phyloP scores from a whole-genome alignment of 2,888 invertebrate species.

The Stomorhina lunata region DNA sequence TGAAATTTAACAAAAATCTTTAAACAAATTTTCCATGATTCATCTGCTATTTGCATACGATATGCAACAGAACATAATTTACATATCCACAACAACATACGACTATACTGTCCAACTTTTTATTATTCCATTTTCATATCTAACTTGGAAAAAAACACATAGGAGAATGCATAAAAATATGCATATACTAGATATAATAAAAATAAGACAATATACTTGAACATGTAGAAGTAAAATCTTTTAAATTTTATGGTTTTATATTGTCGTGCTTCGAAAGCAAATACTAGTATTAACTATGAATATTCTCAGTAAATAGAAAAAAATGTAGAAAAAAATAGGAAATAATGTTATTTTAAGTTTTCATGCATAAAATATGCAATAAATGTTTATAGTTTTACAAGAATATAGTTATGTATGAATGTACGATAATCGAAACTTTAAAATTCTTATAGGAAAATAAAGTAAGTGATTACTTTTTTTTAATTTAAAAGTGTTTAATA shows the following conservation, averaged over 20 bases:
- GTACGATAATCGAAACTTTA: not conserved
- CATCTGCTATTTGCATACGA: not conserved
- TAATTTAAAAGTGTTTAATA: not conserved
- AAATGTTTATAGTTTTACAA: conserved; percentile 7
- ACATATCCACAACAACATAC: too few species aligned
- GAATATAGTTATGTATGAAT: not conserved
- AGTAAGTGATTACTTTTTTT: not conserved
- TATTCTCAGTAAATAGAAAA: not conserved
- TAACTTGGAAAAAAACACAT: not conserved
- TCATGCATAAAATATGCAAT: not conserved
- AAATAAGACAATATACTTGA: not conserved
- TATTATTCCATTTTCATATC: conserved; percentile 12
- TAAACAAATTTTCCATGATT: not conserved
- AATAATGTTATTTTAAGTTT: not conserved
- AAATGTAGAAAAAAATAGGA: not conserved
- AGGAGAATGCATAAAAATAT: not conserved
- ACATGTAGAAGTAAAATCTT: conserved; percentile 3
- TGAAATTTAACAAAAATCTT: not conserved
- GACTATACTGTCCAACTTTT: conserved; percentile 30
- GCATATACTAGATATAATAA: too few species aligned
- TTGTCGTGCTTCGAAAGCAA: conserved; percentile 33
- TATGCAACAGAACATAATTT: not conserved
- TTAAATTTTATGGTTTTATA: conserved; percentile 41
- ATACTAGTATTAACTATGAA: not conserved
- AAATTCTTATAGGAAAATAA: not conserved